Conservation (phyloP, 2,797 vertebrate species). For the Phyllotis vaccarum region DNA sequence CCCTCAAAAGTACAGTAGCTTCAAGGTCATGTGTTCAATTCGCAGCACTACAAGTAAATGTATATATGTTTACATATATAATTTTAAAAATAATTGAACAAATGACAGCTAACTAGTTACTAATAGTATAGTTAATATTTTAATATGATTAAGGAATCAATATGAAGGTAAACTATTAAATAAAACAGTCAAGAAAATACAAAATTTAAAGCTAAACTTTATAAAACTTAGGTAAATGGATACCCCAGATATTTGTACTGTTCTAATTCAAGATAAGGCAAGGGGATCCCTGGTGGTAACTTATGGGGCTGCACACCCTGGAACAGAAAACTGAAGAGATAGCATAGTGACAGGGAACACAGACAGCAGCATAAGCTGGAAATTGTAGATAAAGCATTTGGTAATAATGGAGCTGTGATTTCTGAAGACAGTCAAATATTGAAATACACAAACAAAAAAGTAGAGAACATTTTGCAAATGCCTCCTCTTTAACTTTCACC, state of each 20-base stretch:
- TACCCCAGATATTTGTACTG: background rate
- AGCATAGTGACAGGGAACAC: background rate
- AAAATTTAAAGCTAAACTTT: conserved; percentile 30
- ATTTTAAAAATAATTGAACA: background rate
- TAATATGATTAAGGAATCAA: conserved; percentile 43
- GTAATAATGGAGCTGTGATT: background rate
- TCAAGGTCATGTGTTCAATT: background rate
- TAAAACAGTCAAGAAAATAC: conserved; percentile 34
- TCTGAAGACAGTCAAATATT: background rate
- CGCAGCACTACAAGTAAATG: background rate
- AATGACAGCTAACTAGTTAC: background rate
- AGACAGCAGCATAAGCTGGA: background rate
- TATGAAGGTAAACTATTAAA: conserved; percentile 14
- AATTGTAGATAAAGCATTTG: conserved; percentile 44
- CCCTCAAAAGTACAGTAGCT: background rate
- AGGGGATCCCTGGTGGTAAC: background rate
- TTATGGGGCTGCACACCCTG: background rate
- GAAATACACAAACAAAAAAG: background rate
- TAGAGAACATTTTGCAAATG: conserved; percentile 12
- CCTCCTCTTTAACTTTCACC: background rate
- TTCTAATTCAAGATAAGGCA: conserved; percentile 25
- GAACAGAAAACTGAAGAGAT: background rate
- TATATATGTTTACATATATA: background rate
- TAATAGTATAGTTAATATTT: background rate
- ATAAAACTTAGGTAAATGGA: background rate